Conservation (phyloP, 2,888 invertebrate genomes). For the Nebria salina region DNA sequence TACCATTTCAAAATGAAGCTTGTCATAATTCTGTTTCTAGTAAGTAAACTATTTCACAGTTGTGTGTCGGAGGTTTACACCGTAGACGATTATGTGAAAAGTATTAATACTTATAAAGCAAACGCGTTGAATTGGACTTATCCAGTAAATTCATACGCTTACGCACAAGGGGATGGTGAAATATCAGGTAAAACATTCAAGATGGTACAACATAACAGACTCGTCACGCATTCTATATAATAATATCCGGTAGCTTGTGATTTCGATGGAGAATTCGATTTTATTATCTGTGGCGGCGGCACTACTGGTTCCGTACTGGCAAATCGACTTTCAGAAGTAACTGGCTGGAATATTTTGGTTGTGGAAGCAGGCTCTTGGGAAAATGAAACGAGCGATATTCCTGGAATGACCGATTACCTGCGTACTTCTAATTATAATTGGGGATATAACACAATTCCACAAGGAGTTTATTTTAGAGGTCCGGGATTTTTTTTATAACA, state of each 20-base stretch:
- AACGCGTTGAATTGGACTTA: constrained; percentile 16
- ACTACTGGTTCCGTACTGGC: constrained; percentile 28
- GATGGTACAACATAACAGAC: background rate
- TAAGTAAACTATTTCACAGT: background rate
- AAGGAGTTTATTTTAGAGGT: background rate
- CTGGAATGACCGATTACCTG: constrained; percentile 19
- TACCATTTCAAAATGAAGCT: background rate
- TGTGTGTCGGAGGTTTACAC: background rate
- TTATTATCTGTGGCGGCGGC: constrained; percentile 38
- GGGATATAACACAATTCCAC: constrained; percentile 32
- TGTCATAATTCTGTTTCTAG: background rate
- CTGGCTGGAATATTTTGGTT: constrained; percentile 31
- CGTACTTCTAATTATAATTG: constrained; percentile 30
- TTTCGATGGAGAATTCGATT: constrained; percentile 30
- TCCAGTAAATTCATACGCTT: constrained; percentile 17
- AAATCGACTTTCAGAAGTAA: constrained; percentile 27
- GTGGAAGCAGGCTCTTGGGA: constrained; percentile 35
- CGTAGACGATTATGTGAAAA: constrained; percentile 13
- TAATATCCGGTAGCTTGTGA: background rate
- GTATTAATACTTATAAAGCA: constrained; percentile 1
- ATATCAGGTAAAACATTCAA: constrained; percentile 2
- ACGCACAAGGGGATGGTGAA: background rate
- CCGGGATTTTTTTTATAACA: too few species aligned
- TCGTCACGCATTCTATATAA: too few species aligned
- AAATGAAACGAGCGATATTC: constrained; percentile 34